Evolutionary conservation across 2,113 vertebrate genomes (phyloP).

Genomic region (Leucopsar rothschildi): DNA sequence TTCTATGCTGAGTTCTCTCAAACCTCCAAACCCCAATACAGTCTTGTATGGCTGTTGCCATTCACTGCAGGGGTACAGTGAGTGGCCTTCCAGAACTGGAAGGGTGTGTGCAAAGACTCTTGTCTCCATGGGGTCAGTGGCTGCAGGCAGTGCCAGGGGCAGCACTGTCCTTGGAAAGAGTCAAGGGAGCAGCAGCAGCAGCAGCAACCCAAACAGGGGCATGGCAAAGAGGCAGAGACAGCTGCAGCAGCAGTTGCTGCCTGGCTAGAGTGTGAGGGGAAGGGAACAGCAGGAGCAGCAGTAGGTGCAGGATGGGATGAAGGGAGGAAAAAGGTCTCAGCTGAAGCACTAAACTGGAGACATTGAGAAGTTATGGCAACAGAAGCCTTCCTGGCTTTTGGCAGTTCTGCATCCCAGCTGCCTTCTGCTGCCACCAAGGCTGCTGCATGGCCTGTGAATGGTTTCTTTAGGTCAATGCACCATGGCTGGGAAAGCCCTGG

Average conservation of each 20-base stretch:
- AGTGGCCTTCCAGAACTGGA: background rate
- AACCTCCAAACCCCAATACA: background rate
- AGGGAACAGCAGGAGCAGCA: accelerated
- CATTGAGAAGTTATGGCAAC: background rate
- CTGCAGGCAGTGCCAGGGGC: background rate
- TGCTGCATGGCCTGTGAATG: background rate
- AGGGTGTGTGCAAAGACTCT: background rate
- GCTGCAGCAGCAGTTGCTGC: background rate
- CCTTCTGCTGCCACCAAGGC: background rate
- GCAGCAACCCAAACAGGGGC: background rate
- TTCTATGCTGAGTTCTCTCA: background rate
- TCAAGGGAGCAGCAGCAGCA: background rate
- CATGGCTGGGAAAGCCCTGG: background rate
- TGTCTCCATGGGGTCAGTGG: background rate
- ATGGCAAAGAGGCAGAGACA: background rate
- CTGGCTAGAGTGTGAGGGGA: background rate
- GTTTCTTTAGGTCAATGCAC: background rate
- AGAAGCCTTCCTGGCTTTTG: background rate
- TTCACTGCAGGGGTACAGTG: background rate
- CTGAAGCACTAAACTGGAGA: background rate
- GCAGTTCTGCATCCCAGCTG: background rate
- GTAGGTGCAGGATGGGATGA: background rate
- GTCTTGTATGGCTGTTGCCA: background rate
- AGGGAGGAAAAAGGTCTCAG: background rate
- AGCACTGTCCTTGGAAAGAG: background rate